Evolutionary conservation across 2,888 invertebrate genomes (phyloP).

Genomic region (Graphium colonna): DNA sequence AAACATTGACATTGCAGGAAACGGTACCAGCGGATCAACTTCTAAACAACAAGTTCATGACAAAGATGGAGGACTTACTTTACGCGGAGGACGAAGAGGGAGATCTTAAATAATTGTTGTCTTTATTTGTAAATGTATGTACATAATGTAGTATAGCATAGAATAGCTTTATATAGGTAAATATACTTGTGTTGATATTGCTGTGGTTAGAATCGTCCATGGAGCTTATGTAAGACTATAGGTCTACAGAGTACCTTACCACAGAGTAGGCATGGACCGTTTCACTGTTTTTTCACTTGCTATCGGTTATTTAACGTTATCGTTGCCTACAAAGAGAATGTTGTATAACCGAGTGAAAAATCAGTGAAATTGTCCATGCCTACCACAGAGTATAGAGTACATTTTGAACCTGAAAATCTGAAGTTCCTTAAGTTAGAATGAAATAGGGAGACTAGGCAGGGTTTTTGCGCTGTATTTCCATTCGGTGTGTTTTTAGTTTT

Average conservation of each 20-base stretch:
- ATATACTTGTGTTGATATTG: slow-evolving; percentile 12
- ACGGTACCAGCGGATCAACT: slow-evolving; percentile 47
- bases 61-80: slow-evolving; percentile 65
- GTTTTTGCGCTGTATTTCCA: background rate
- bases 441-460: background rate
- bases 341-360: too few relatives aligned
- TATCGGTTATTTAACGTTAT: too few relatives aligned
- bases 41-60: slow-evolving; percentile 62
- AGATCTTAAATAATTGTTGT: slow-evolving; percentile 55
- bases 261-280: too few relatives aligned
- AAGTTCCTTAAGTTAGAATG: background rate
- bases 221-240: background rate
- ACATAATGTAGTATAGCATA: slow-evolving; percentile 17
- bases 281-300: too few relatives aligned
- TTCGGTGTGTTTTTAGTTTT: background rate
- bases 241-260: too few relatives aligned
- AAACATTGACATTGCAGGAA: slow-evolving; percentile 37
- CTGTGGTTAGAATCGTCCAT: slow-evolving; percentile 3
- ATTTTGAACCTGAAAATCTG: background rate
- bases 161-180: background rate
- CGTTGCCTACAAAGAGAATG: too few relatives aligned
- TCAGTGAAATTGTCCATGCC: too few relatives aligned
- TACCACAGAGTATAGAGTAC: too few relatives aligned
- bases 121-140: slow-evolving; percentile 16
- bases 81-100: slow-evolving; percentile 72